Evolutionary conservation across 2,888 invertebrate species (phyloP), one percentile per base, ranked within the genome.

Genomic region (Harpalus rubripes): DNA sequence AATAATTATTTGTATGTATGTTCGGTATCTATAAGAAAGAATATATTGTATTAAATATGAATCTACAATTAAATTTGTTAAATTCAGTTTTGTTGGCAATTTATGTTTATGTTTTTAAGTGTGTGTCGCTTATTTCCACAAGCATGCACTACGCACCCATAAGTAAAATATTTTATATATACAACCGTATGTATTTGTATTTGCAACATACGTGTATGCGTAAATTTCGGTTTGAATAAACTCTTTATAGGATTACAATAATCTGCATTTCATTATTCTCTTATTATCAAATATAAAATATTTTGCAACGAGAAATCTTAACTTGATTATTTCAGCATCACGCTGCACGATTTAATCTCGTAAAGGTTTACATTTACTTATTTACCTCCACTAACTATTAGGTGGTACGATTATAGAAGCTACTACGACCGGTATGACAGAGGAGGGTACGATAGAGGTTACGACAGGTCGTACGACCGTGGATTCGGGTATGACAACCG

Each of bases 401-500:
- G 63, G 63, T 63, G 81, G 65, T 65, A 65, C 82, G 68, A 72
- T 82, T 65, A 63, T 41, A 81, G 81, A 65, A 32, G 72, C n/a
- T 56, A 7, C 18, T 86, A 87, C 81, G 85, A 83, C 15, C 68
- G 81, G 15, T 76, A 81, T 16, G 87, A 87, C 61, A 39, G 83
- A 10, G 68, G 83, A 10, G 68, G 86, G 15, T 87, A 87, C 68
- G 86, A 87, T 26, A 39, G 79, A 2, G 85, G 87, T 22, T 86
- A 86, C 61, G 84, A 86, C 59, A 68, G 85, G 56, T 32, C 32
- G 32, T 89, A 90, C 85, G 89, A 90, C 76, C 85, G 86, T 7
- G 87, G 87, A 2, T 85, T 86, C n/a, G 92, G 93, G 87, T 91
- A 92, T 44, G 92, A 93, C 88, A 92, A 93, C 83, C 86, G 87